Conservation (phyloP, 2,888 invertebrate species). For the Oscheius onirici region DNA sequence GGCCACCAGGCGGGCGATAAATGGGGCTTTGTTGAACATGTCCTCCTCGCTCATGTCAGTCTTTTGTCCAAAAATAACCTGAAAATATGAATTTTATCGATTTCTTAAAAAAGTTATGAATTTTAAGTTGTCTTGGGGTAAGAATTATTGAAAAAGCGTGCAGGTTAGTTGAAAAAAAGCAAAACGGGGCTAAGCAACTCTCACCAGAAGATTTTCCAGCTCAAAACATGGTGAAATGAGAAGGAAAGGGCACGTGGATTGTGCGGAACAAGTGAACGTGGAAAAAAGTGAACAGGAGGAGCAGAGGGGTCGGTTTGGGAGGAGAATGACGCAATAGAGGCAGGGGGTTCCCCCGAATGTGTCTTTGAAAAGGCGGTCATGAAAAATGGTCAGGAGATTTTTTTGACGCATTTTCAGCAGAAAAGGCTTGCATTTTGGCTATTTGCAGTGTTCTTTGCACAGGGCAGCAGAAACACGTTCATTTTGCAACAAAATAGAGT, state of each 20-base stretch:
- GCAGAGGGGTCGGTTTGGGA: background rate
- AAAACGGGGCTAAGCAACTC: too few species aligned
- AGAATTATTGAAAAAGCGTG: too few species aligned
- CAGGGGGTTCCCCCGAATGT: too few species aligned
- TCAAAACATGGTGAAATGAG: background rate
- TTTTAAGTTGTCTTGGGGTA: too few species aligned
- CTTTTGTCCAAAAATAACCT: background rate
- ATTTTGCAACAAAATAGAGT: too few species aligned
- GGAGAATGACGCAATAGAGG: background rate
- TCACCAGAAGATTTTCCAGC: background rate
- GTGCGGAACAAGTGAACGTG: background rate
- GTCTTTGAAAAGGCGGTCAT: too few species aligned
- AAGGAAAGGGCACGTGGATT: background rate
- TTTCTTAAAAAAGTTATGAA: background rate
- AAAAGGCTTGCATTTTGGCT: too few species aligned
- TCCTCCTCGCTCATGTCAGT: constrained; percentile 28
- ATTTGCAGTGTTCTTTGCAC: too few species aligned
- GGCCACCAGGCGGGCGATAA: constrained; percentile 73
- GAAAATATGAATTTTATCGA: background rate
- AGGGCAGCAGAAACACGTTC: too few species aligned
- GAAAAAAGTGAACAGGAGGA: background rate
- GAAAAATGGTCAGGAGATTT: too few species aligned
- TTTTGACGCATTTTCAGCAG: too few species aligned
- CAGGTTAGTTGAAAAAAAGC: too few species aligned
- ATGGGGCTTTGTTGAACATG: constrained; percentile 53